These are phyloP conservation scores for Ciconia nigra DNA, from an alignment of 2,797 vertebrate genomes.

Conservation along the genomic window DNA sequence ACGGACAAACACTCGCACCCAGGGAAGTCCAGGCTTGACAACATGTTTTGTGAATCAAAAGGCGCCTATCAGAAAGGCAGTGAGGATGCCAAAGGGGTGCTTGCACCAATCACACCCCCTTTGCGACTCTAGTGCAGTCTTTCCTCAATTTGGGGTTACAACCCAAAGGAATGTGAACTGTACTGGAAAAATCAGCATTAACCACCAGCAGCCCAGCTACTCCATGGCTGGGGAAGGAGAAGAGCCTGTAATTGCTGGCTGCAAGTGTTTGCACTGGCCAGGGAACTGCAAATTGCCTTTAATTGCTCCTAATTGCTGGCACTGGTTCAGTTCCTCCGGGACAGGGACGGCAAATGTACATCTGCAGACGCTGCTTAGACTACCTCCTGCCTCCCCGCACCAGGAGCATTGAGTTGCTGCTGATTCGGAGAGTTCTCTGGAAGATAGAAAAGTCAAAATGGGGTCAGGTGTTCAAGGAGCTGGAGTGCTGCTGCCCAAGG, in stretches of 20 bases:
- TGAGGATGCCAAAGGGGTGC: neutral
- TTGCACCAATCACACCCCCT: neutral
- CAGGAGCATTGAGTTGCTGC: neutral
- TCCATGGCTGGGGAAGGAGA: neutral
- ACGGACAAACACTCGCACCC: accelerated
- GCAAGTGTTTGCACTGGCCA: conserved; percentile 37
- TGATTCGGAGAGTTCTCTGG: neutral
- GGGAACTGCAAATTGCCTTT: conserved; percentile 36
- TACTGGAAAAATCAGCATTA: neutral
- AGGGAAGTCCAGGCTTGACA: neutral
- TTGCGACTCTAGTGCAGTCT: accelerated
- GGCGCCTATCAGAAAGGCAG: neutral
- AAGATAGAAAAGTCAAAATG: accelerated
- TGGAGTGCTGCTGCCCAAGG: neutral
- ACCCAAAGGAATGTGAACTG: neutral
- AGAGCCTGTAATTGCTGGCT: conserved; percentile 5
- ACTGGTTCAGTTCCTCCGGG: neutral
- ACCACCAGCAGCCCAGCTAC: neutral
- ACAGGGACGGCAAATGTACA: neutral
- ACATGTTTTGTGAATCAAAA: neutral
- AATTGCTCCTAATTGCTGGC: conserved; percentile 60
- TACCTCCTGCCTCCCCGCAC: neutral
- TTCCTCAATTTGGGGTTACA: neutral
- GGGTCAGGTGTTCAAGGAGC: neutral
- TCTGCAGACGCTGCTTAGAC: neutral